These are phyloP conservation scores for Eufriesea mexicana DNA, from an alignment of 1,140 invertebrate genomes.

Conservation along the genomic window DNA sequence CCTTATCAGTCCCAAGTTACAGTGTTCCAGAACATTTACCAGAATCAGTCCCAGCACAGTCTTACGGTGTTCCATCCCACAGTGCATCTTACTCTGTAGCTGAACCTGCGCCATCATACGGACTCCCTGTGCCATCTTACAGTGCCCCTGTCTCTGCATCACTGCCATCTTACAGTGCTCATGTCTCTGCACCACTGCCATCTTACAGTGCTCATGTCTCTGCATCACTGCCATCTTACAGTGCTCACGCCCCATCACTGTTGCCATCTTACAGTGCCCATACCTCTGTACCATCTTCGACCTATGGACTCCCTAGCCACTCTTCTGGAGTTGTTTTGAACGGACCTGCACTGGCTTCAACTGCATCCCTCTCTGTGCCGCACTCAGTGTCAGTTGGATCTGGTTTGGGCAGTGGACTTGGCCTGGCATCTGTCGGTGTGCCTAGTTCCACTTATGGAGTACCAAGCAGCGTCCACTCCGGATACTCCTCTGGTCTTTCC, in stretches of 20 bases:
- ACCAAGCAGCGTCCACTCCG: neutral
- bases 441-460: conserved; percentile 25
- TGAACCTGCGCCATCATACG: neutral
- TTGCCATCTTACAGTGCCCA: neutral
- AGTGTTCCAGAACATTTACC: neutral
- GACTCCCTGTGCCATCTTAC: conserved; percentile 6
- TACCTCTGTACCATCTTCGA: neutral
- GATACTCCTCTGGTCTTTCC: neutral
- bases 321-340: neutral
- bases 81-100: neutral
- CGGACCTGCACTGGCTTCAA: conserved; percentile 16
- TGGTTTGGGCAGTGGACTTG: neutral
- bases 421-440: neutral
- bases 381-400: neutral
- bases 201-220: neutral
- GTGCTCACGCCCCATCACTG: no score
- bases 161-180: neutral
- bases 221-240: neutral
- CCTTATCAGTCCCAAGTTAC: neutral
- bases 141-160: neutral
- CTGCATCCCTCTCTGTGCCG: conserved; percentile 53
- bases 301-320: conserved; percentile 5
- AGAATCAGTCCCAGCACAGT: neutral
- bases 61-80: neutral
- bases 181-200: conserved; percentile 19